A percentile compares a stretch with the other conserved stretches of the same genome.
Evolutionary conservation across 53 echinoderm and acorn worm species (phyloP).

Genomic region (Pentamera pediparva): DNA sequence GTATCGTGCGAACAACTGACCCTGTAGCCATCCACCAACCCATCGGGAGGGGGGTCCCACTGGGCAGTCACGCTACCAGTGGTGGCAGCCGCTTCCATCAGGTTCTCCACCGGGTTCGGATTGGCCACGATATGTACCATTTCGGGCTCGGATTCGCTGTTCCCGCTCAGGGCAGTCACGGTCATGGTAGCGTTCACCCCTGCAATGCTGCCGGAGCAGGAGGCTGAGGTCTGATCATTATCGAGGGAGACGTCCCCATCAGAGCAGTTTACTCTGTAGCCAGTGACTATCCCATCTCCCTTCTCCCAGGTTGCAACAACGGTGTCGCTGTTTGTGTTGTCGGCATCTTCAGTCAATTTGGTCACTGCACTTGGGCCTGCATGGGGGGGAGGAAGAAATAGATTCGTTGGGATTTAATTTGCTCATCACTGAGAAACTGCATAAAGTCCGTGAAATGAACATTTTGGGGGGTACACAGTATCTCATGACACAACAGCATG

Average conservation of each 20-base stretch:
- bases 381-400: neutral
- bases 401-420: too few relatives aligned
- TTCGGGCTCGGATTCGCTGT: neutral
- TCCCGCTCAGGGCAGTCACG: neutral
- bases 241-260: neutral
- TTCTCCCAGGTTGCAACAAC: neutral
- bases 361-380: neutral
- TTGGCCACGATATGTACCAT: neutral
- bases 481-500: too few relatives aligned
- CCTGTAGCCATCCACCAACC: neutral
- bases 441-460: too few relatives aligned
- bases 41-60: neutral
- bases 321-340: neutral
- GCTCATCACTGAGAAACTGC: too few relatives aligned
- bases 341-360: too few relatives aligned
- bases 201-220: neutral
- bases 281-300: neutral
- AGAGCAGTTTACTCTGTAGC: neutral
- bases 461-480: too few relatives aligned
- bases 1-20: neutral
- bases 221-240: neutral
- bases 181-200: neutral
- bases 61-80: slow-evolving; percentile 16
- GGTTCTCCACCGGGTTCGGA: neutral
- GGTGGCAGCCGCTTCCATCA: neutral